A percentile compares a stretch with the other conserved stretches of the same genome.
These are phyloP conservation scores for Anser brachyrhynchus DNA, from an alignment of 2,113 vertebrate genomes.

Conservation along the genomic window DNA sequence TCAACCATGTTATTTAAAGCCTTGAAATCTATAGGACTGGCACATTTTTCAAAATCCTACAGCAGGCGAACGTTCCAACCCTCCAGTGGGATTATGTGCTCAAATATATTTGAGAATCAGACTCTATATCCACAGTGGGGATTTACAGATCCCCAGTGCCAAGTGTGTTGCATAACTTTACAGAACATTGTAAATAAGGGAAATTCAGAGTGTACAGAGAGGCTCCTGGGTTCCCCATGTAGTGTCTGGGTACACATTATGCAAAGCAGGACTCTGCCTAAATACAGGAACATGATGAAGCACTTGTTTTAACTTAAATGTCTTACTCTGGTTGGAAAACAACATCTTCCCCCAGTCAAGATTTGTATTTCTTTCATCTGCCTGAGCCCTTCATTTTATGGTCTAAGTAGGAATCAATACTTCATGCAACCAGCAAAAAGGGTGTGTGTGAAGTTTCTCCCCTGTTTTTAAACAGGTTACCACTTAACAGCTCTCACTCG, in stretches of 20 bases:
- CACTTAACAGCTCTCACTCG: not conserved
- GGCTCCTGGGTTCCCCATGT: not conserved
- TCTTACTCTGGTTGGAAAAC: not conserved
- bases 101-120: slow-evolving; percentile 14
- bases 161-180: not conserved
- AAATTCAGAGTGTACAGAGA: not conserved
- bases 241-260: not conserved
- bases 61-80: not conserved
- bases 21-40: not conserved
- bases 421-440: not conserved
- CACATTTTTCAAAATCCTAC: not conserved
- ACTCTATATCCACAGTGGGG: not conserved
- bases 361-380: not conserved
- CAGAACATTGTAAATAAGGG: accelerated
- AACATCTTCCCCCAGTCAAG: not conserved
- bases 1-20: not conserved
- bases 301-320: not conserved
- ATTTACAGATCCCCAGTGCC: not conserved
- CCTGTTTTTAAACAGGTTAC: not conserved
- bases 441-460: not conserved
- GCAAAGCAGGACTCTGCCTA: not conserved
- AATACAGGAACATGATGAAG: not conserved
- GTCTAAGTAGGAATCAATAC: not conserved
- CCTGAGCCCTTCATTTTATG: not conserved
- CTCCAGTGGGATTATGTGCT: not conserved